These are phyloP conservation scores for Pterocles orientalis DNA, from an alignment of 2,113 vertebrate genomes.

Conservation along the genomic window DNA sequence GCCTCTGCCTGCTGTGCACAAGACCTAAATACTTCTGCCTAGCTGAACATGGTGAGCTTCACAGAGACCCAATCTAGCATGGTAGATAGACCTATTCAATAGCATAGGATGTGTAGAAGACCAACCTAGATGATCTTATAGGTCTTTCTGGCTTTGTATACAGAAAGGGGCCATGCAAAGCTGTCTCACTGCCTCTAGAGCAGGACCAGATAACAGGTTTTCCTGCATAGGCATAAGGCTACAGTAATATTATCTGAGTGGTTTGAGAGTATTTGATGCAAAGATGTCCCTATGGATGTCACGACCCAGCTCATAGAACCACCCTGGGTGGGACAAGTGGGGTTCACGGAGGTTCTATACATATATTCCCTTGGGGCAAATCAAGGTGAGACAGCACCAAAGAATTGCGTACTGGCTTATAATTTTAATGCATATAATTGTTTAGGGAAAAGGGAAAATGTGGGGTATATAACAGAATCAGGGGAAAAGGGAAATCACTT, in stretches of 20 bases:
- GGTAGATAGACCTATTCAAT: neutral
- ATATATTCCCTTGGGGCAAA: no score
- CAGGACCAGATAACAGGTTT: neutral
- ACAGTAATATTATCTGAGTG: neutral
- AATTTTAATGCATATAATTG: no score
- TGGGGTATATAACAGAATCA: no score
- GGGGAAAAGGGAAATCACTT: no score
- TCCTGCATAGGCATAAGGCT: neutral
- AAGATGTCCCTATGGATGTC: neutral
- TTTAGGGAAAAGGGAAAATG: no score
- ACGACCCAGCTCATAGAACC: no score
- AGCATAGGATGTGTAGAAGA: neutral
- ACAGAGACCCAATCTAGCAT: no score
- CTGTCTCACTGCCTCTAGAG: rapidly evolving
- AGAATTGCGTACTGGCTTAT: no score
- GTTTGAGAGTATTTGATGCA: neutral
- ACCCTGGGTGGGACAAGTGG: no score
- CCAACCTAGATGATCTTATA: neutral
- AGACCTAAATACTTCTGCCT: neutral
- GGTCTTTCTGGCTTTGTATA: neutral
- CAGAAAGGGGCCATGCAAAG: neutral
- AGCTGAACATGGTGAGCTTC: neutral
- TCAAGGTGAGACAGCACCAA: no score
- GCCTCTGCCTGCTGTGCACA: neutral
- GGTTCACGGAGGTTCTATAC: no score